Evolutionary conservation across 1,140 invertebrate genomes (phyloP).

Genomic region (Neodiprion virginianus): DNA sequence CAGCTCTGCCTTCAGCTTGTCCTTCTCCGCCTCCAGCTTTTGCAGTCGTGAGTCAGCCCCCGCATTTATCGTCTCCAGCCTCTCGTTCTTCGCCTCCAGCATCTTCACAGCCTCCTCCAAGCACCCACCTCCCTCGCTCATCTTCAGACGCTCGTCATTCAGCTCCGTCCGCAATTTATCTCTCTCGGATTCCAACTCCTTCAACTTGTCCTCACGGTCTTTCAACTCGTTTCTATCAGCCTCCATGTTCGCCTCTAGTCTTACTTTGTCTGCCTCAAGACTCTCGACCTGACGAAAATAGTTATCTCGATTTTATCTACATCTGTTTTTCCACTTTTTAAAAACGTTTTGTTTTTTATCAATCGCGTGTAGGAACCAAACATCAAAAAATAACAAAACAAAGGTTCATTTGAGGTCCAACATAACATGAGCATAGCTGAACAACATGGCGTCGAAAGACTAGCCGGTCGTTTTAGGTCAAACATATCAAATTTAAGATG

Average conservation of each 20-base stretch:
- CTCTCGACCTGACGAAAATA: conserved; percentile 35
- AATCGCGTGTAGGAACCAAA: conserved; percentile 2
- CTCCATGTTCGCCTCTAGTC: conserved; percentile 37
- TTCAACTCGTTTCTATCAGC: conserved; percentile 33
- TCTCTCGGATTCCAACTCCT: conserved; percentile 38
- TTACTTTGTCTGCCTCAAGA: conserved; percentile 42
- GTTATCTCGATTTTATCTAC: too few relatives aligned
- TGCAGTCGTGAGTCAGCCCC: conserved; percentile 38
- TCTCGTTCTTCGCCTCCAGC: conserved; percentile 61
- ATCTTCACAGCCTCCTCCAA: conserved; percentile 43
- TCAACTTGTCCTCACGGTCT: conserved; percentile 36
- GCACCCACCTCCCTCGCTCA: conserved; percentile 38
- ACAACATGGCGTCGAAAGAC: neutral
- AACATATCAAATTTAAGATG: too few relatives aligned
- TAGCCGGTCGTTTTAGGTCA: too few relatives aligned
- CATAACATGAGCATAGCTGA: neutral
- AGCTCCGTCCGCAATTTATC: conserved; percentile 40
- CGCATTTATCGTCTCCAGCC: conserved; percentile 42
- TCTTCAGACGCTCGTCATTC: conserved; percentile 44
- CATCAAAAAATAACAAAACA: conserved; percentile 17
- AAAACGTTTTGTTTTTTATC: neutral
- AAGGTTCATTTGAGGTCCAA: conserved; percentile 3
- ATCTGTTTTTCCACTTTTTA: too few relatives aligned
- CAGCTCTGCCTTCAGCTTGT: conserved; percentile 56
- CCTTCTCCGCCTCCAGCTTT: conserved; percentile 65